Percentiles rank a stretch among this genome's conserved stretches.
Conservation (phyloP, 2,113 vertebrate species). For the Edolisoma coerulescens region DNA sequence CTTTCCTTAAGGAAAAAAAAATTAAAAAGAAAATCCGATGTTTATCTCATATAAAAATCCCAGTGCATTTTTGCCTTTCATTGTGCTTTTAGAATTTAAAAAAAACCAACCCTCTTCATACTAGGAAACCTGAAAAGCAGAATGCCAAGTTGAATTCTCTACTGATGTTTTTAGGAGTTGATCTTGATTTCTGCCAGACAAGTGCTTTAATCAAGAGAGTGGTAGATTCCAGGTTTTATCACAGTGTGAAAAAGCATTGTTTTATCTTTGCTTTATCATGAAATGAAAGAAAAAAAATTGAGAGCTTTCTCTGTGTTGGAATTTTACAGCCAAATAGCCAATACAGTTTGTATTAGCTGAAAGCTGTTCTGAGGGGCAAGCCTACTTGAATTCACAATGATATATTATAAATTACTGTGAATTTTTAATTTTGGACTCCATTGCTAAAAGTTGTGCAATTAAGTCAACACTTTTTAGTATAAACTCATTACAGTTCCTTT, state of each 20-base stretch:
- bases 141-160: background rate
- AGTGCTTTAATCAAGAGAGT: background rate
- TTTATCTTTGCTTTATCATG: background rate
- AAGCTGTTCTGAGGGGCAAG: background rate
- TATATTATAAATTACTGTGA: background rate
- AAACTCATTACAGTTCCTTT: background rate
- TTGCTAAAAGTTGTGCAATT: background rate
- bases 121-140: background rate
- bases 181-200: background rate
- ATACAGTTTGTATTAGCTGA: background rate
- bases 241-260: background rate
- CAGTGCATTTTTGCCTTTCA: background rate
- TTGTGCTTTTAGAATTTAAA: background rate
- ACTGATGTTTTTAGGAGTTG: background rate
- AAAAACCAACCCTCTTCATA: background rate
- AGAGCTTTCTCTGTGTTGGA: background rate
- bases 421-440: background rate
- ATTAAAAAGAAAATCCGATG: background rate
- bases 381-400: background rate
- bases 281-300: background rate
- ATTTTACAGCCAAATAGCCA: background rate
- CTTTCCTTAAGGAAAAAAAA: background rate
- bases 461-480: background rate
- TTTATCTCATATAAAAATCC: background rate
- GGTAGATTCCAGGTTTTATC: background rate